Evolutionary conservation across 2,888 invertebrate species (phyloP), one percentile per base, ranked within the genome.

Genomic region (Platycnemis pennipes): DNA sequence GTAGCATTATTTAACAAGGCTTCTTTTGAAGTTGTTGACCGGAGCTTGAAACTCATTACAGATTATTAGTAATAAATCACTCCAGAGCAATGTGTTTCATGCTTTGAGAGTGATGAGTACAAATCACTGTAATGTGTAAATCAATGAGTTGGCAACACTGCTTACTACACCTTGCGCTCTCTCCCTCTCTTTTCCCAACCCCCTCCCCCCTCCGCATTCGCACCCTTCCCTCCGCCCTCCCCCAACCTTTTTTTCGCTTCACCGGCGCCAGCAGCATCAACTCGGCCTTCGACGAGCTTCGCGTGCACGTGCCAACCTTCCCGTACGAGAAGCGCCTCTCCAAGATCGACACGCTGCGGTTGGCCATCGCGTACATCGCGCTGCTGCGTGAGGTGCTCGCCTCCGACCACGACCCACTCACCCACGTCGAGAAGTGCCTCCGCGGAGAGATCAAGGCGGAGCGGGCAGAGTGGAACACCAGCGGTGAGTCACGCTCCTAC

Each of bases 321-420:
- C 99, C 99, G 0, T 99, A 99, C 96, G 99, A 99, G 97, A 99
- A 99, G 96, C 97, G 99, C 45, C 97, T 99, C 63, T 99, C 99
- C 96, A 99, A 99, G 97, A 99, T 99, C 96, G 99, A 99, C 97
- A 99, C 99, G 0, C 97, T 99, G 56, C 97, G 99, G 0, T 97
- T 99, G 95, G 99, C 99, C 85, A 99, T 99, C 95, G 99, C 99
- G 0, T 99, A 99, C 97, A 99, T 99, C 95, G 99, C 99, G 1
- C 97, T 99, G 94, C 97, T 99, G 26, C 97, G 99, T 95, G 99
- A 99, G 97, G 98, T 99, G 0, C 97, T 99, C 63, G 98, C 98
- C 46, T 98, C 99, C 0, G 98, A 99, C 95, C 98, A 98, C 95
- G 99, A 99, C 96, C 99, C 99, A 0, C 96, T 99, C 94, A 99